A percentile compares a stretch with the other conserved stretches of the same genome.
Evolutionary conservation across 1,140 invertebrate genomes (phyloP).

Genomic region (Drosophila kepulauana): DNA sequence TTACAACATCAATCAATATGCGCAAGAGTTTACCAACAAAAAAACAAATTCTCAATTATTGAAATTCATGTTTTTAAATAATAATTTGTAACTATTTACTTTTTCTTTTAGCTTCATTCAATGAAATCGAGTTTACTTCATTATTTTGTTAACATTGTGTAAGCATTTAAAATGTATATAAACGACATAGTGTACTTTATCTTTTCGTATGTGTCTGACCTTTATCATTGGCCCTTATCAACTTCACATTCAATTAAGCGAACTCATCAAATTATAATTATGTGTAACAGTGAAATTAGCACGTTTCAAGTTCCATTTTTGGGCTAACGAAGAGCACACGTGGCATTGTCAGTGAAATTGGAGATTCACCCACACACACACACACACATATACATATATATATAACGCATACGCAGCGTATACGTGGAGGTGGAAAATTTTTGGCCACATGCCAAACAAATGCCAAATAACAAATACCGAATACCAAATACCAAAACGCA

Average conservation of each 20-base stretch:
- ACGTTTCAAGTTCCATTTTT: slow-evolving; percentile 38
- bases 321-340: slow-evolving; percentile 31
- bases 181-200: too few species aligned
- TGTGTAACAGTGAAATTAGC: slow-evolving; percentile 44
- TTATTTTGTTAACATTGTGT: too few species aligned
- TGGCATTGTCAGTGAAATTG: slow-evolving; percentile 21
- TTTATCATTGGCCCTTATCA: slow-evolving; percentile 5
- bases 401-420: slow-evolving; percentile 66
- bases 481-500: slow-evolving; percentile 49
- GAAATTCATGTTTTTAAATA: background rate
- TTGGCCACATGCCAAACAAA: slow-evolving; percentile 66
- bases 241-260: slow-evolving; percentile 41
- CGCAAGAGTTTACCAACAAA: background rate
- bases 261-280: slow-evolving; percentile 48
- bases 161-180: background rate
- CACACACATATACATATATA: background rate
- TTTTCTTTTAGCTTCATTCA: too few species aligned
- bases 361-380: slow-evolving; percentile 19
- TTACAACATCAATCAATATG: background rate
- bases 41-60: background rate
- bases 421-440: slow-evolving; percentile 12
- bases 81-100: too few species aligned
- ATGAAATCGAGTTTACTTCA: too few species aligned
- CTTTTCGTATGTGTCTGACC: background rate
- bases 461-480: slow-evolving; percentile 36